phyloP scores from a whole-genome alignment of 1,140 invertebrate species.

The Pseudomyrmex cubaensis region DNA sequence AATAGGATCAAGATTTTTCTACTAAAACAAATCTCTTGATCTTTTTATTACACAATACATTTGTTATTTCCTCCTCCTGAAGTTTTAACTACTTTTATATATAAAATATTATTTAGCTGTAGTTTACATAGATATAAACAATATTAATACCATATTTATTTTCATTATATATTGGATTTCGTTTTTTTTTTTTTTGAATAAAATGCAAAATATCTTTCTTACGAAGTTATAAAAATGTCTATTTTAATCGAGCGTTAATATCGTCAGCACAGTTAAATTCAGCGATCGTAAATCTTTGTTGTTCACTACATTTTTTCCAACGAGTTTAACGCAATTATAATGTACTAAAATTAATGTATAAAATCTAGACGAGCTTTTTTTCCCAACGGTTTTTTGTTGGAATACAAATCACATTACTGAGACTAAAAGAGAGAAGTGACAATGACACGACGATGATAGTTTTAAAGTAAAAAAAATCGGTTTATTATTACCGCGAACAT shows the following conservation, averaged over 20 bases:
- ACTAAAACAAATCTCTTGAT: too few relatives aligned
- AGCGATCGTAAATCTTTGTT: conserved; percentile 39
- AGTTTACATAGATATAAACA: too few relatives aligned
- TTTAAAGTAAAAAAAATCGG: not conserved
- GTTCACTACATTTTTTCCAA: not conserved
- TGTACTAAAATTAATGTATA: too few relatives aligned
- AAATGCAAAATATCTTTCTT: not conserved
- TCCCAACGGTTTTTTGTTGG: not conserved
- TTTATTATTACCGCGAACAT: conserved; percentile 63
- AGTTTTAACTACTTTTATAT: too few relatives aligned
- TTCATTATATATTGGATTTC: conserved; percentile 8
- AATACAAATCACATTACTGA: not conserved
- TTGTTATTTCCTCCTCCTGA: too few relatives aligned
- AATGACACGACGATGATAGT: conserved; percentile 38
- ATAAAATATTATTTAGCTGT: too few relatives aligned
- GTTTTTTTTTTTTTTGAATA: not conserved
- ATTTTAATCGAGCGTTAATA: conserved; percentile 4
- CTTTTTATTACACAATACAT: too few relatives aligned
- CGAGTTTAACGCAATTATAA: too few relatives aligned
- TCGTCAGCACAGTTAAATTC: not conserved
- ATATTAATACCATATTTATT: too few relatives aligned
- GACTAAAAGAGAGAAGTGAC: conserved; percentile 30
- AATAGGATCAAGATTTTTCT: too few relatives aligned
- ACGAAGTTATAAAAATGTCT: not conserved
- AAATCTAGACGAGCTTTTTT: conserved; percentile 8